A percentile compares a stretch with the other conserved stretches of the same genome.
Evolutionary conservation across 2,797 vertebrate species (phyloP).

Genomic region (Vespertilio murinus): DNA sequence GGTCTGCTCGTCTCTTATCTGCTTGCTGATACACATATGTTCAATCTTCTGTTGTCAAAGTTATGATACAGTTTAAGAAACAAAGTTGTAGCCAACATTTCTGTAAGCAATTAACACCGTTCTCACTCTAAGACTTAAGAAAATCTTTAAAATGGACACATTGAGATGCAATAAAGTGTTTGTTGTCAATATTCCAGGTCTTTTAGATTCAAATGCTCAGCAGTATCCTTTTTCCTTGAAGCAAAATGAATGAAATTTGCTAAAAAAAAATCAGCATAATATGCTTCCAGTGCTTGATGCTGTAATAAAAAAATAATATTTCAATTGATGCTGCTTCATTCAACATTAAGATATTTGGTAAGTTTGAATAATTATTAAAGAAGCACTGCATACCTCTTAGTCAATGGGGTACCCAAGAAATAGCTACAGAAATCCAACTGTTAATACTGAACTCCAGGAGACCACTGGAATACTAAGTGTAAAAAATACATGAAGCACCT

Average conservation of each 20-base stretch:
- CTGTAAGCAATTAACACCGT: neutral
- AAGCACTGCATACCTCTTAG: neutral
- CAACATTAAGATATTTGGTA: neutral
- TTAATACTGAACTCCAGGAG: neutral
- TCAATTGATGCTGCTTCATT: neutral
- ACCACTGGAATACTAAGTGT: neutral
- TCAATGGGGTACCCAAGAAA: neutral
- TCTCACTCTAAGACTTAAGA: neutral
- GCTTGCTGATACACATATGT: neutral
- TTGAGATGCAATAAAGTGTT: neutral
- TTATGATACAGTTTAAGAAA: neutral
- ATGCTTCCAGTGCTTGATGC: neutral
- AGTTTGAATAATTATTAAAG: constrained; percentile 29
- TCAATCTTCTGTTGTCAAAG: neutral
- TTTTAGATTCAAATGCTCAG: neutral
- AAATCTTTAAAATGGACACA: neutral
- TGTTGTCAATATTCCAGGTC: neutral
- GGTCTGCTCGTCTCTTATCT: neutral
- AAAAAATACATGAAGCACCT: neutral
- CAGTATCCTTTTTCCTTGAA: neutral
- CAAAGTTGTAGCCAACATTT: constrained; percentile 10
- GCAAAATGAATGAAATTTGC: neutral
- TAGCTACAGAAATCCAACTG: neutral
- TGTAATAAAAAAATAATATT: neutral
- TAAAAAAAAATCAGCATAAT: neutral